phyloP scores from a whole-genome alignment of 2,797 vertebrate genomes.

The Smutsia gigantea region DNA sequence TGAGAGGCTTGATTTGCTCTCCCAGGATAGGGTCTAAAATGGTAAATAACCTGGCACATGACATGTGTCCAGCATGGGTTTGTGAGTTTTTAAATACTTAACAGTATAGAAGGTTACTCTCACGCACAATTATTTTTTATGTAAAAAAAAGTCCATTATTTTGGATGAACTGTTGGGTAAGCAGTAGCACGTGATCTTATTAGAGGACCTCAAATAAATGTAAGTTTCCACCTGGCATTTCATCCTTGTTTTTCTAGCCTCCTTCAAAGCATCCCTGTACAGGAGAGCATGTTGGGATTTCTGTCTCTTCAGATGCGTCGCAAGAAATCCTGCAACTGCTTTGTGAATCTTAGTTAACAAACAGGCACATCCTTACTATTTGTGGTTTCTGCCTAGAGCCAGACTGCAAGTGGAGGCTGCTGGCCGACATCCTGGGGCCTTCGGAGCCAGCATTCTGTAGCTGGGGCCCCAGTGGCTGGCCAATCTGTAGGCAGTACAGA shows the following conservation, averaged over 20 bases:
- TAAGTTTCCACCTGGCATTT: neutral
- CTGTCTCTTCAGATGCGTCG: neutral
- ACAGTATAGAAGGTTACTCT: neutral
- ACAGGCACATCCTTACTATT: neutral
- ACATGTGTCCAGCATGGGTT: neutral
- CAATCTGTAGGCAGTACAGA: neutral
- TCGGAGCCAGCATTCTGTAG: neutral
- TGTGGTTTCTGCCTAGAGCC: neutral
- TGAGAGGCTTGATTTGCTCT: neutral
- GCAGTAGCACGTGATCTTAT: neutral
- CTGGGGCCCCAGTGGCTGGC: accelerated
- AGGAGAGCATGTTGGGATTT: neutral
- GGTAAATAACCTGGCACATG: neutral
- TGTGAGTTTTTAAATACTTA: neutral
- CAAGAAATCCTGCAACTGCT: neutral
- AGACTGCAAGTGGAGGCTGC: neutral
- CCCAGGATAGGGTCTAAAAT: neutral
- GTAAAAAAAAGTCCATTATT: conserved; percentile 11
- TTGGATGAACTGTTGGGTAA: neutral
- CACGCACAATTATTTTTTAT: neutral
- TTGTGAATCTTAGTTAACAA: neutral
- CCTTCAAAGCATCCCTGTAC: neutral
- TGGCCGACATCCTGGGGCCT: neutral
- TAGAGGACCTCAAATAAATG: neutral
- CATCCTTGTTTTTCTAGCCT: neutral